These are phyloP conservation scores for Rhabdophis nuchalis DNA, from an alignment of 2,797 vertebrate species.

Conservation along the genomic window DNA sequence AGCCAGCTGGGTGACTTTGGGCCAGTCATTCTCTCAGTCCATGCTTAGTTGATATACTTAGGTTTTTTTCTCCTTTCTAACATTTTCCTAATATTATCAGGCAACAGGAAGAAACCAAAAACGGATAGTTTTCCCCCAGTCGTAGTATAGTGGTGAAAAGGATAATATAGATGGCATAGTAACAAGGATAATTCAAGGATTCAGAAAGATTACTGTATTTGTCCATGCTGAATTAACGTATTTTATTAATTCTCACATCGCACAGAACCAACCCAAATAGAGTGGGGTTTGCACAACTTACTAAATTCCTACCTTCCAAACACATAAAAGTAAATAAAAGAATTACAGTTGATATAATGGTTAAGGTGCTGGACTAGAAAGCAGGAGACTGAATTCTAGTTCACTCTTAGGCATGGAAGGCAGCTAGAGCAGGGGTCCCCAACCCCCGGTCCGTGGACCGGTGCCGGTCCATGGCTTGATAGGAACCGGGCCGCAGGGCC, in stretches of 20 bases:
- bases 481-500: too few species aligned
- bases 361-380: not conserved
- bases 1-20: not conserved
- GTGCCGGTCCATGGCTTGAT: too few species aligned
- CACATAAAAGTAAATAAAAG: not conserved
- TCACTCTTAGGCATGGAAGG: not conserved
- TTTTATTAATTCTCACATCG: not conserved
- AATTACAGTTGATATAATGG: not conserved
- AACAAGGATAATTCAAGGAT: not conserved
- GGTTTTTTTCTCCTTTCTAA: too few species aligned
- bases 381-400: not conserved
- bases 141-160: not conserved
- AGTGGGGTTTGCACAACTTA: not conserved
- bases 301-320: not conserved
- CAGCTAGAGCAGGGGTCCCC: too few species aligned
- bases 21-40: not conserved
- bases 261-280: not conserved
- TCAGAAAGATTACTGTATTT: not conserved
- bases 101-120: not conserved
- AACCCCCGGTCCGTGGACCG: too few species aligned
- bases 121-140: fast-evolving
- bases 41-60: not conserved
- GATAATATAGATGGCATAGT: not conserved
- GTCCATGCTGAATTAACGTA: not conserved
- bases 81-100: not conserved